Base-by-base conservation (phyloP, 2,888 invertebrate species). In the Limnephilus auricula region DNA sequence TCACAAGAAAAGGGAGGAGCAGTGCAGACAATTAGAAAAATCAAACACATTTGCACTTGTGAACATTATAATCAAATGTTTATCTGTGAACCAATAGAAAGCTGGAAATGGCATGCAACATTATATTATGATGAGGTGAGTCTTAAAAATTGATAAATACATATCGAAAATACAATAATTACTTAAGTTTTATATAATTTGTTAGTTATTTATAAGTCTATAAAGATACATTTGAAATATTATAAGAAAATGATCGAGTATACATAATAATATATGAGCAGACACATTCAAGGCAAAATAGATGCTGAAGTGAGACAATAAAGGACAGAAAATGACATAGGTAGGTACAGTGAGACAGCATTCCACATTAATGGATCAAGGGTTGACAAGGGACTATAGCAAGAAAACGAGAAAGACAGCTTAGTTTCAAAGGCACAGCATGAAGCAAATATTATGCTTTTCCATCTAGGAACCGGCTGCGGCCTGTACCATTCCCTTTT, bases 281-380 rank as follows among this genome's bases (percentile, higher is more conserved):
- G 79, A 87, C 79, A 91, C 91, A 93, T 93, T 93, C 91, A 93
- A 93, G 91, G 90, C 93, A 93, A 93, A 93, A 93, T 93, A 92
- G 92, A 91, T 93, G 93, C 91, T 92, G 92, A 91, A 92, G 82
- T 91, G 80, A 90, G 92, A 91, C 45, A 90, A 82, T 84, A 84
- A 83, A 80, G 91, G 45, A 91, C 34, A 89, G 89, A 89, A 79
- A 89, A 32, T 90, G 91, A 90, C 40, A 40, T 40, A 40, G 45
- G 87, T 90, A 91, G 82, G 13, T 30, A 87, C 79, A 88, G 89
- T 91, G 50, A 79, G 78, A 79, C 79, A 88, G 90, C 92, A 93
- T 93, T 93, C 89, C 92, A 91, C 92, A 92, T 79, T 18, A 37
- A 89, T 85, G 79, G 78, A 90, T 88, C 37, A 79, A 32, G 87